phyloP scores from a whole-genome alignment of 2,797 vertebrate genomes.

The Kryptopterus vitreolus region DNA sequence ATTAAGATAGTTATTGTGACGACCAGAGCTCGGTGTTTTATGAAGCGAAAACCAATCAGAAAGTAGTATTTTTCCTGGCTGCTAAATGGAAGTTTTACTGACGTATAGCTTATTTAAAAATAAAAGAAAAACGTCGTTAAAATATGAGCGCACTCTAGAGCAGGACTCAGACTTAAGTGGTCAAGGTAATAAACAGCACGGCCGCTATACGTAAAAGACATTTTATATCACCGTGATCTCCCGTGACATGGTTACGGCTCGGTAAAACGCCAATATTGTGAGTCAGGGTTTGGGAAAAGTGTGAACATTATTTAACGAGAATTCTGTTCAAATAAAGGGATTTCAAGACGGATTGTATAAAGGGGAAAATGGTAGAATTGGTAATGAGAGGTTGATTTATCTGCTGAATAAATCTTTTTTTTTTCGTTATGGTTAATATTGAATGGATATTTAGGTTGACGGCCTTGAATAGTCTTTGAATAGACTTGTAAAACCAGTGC shows the following conservation, averaged over 20 bases:
- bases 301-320: not conserved
- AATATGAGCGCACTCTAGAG: not conserved
- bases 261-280: not conserved
- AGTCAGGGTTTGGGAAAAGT: not conserved
- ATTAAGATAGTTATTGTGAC: not conserved
- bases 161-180: not conserved
- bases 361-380: not conserved
- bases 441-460: not conserved
- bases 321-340: not conserved
- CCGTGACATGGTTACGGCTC: not conserved
- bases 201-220: not conserved
- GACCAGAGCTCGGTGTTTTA: not conserved
- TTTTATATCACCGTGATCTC: not conserved
- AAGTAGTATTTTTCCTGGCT: slow-evolving; percentile 5
- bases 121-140: not conserved
- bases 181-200: not conserved
- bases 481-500: slow-evolving; percentile 7
- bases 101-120: not conserved
- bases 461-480: not conserved
- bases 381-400: not conserved
- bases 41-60: slow-evolving; percentile 1
- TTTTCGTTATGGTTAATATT: not conserved
- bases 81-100: not conserved
- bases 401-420: not conserved
- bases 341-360: not conserved